phyloP scores from a whole-genome alignment of 2,888 invertebrate species.

The Magallana nippona region DNA sequence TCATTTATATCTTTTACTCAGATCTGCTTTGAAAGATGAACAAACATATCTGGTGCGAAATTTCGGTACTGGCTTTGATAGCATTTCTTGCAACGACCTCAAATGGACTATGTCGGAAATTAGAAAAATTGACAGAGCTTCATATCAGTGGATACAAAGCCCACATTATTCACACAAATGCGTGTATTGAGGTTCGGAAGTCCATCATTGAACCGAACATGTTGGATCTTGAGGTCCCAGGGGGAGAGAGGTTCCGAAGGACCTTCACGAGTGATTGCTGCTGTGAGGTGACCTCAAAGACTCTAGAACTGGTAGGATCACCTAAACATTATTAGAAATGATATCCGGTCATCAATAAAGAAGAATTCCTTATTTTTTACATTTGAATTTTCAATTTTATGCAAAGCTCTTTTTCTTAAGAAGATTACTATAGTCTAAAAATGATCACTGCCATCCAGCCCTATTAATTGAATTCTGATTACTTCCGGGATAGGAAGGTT shows the following conservation, averaged over 20 bases:
- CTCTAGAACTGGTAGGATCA: constrained; percentile 36
- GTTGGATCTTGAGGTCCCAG: not conserved
- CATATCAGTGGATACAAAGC: constrained; percentile 32
- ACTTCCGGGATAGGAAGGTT: too few species aligned
- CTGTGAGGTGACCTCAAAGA: constrained; percentile 19
- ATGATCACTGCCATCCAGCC: too few species aligned
- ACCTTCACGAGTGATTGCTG: constrained; percentile 7
- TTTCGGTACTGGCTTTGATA: constrained; percentile 7
- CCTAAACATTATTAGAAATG: too few species aligned
- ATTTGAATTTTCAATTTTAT: too few species aligned
- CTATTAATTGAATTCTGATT: too few species aligned
- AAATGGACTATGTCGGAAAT: constrained; percentile 22
- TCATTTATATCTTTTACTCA: not conserved
- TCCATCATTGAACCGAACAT: constrained; percentile 10
- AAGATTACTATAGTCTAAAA: too few species aligned
- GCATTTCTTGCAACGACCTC: not conserved
- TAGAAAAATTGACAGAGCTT: constrained; percentile 27
- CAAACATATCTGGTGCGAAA: constrained; percentile 14
- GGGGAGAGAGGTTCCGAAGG: not conserved
- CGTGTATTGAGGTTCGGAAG: constrained; percentile 23
- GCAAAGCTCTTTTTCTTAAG: too few species aligned
- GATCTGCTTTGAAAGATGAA: constrained; percentile 7
- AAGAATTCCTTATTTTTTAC: too few species aligned
- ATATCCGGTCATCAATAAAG: too few species aligned
- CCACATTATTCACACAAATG: constrained; percentile 23